Base-by-base conservation (phyloP, 2,888 invertebrate species). In the Drosophila buzzatii region DNA sequence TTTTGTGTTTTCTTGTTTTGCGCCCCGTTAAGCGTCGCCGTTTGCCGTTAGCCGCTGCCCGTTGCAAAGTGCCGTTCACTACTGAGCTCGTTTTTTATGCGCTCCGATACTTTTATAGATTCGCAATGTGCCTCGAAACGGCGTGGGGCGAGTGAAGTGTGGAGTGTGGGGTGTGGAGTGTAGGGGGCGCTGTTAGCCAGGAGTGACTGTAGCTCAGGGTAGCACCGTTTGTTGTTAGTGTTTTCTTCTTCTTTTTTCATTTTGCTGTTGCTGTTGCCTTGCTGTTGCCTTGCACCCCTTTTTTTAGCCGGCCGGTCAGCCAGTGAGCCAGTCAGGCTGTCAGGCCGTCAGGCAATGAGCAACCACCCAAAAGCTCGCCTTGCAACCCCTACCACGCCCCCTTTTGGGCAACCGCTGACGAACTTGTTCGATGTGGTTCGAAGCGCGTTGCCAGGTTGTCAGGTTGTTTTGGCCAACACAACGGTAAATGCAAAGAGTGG, bases 41-140 rank as follows among this genome's bases (percentile, higher is more conserved):
- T 58, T 55, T 39, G 47, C 49, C 44, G 53, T n/a, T 41, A 53
- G 45, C 74, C 66, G 66, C 58, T 72, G 68, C 63, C 86, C 71
- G 81, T 79, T 88, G 80, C 89, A 89, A 92, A 91, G 91, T 89
- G 90, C 91, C 92, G 91, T 92, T 90, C 90, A 90, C 91, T 90
- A 92, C 92, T 92, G 93, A 92, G 92, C 91, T 90, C 90, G 90
- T 91, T 89, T 89, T 91, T 91, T 91, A 89, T 85, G 89, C 90
- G 88, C 89, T 69, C 90, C 87, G 90, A 90, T 91, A 92, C 90
- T 92, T 92, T 92, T 92, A 92, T 92, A 92, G 90, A 91, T 91
- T 92, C 86, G 90, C 91, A 81, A 90, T 85, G 87, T 89, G 91
- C 88, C 79, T 75, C 51, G 65, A 69, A 70, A 76, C 64, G 27